A percentile compares a stretch with the other conserved stretches of the same genome.
These are phyloP conservation scores for Cotesia vestalis DNA, from an alignment of 1,140 invertebrate genomes.

Conservation along the genomic window DNA sequence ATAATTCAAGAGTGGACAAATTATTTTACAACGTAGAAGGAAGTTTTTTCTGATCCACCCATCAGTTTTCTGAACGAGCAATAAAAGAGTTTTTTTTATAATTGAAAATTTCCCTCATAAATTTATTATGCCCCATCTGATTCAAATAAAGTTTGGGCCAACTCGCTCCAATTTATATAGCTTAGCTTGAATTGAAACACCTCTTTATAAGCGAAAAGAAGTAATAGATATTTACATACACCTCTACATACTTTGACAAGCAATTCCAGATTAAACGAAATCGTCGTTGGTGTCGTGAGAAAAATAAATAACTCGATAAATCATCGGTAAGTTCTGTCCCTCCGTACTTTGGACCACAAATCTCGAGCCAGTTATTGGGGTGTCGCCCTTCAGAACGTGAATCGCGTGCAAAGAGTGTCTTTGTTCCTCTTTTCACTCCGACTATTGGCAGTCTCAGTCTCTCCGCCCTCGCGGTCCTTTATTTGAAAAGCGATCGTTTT, in stretches of 20 bases:
- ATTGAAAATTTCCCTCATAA: too few species aligned
- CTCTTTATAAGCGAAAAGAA: not conserved
- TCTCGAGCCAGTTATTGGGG: conserved; percentile 55
- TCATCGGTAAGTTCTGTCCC: conserved; percentile 53
- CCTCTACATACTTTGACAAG: conserved; percentile 25
- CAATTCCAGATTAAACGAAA: conserved; percentile 43
- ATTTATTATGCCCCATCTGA: too few species aligned
- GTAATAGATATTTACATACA: conserved; percentile 9
- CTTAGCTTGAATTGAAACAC: too few species aligned
- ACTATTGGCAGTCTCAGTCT: conserved; percentile 32
- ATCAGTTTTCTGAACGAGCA: too few species aligned
- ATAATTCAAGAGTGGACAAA: too few species aligned
- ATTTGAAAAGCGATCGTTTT: not conserved
- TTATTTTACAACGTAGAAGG: too few species aligned
- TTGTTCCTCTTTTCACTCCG: conserved; percentile 43
- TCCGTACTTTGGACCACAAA: conserved; percentile 48
- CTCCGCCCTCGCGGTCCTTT: not conserved
- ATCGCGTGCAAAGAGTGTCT: conserved; percentile 48
- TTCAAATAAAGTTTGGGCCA: too few species aligned
- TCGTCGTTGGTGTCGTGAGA: conserved; percentile 34
- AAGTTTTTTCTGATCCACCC: too few species aligned
- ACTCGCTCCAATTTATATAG: too few species aligned
- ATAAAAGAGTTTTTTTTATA: too few species aligned
- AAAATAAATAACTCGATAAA: conserved; percentile 54
- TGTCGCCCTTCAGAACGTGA: conserved; percentile 53